Base-by-base conservation (phyloP, 1,140 invertebrate genomes). In the Augochlora pura region DNA sequence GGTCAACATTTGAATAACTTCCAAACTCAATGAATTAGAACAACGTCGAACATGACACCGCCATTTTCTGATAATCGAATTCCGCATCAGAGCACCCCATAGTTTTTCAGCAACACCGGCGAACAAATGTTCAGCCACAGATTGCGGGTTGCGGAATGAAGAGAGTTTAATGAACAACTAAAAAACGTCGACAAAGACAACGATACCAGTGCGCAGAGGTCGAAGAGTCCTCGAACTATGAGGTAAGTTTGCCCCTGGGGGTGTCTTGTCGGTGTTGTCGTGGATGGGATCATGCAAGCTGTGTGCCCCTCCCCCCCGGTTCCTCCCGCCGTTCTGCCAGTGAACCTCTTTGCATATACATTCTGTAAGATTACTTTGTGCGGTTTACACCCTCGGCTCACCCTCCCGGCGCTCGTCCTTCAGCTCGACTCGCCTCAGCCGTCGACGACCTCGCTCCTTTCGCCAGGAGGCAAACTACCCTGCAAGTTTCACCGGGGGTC, bases 351-450 rank as follows among this genome's bases (percentile, higher is more conserved):
- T 92, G 92, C 92, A 93, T 93, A 93, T 93, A 93, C 92, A 93
- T 93, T 92, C 92, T 93, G 92, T 93, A 93, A 93, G 91, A 93
- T 93, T 93, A 93, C 92, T 93, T 93, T 93, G 88, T 88, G 92
- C 90, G 92, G 92, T 93, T 92, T 92, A 92, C 92, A 92, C 92
- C 91, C 92, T 82, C 85, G 72, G 62, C 38, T 77, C 84, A 80
- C 74, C 70, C 74, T 77, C 77, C 60, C 62, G 59, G 65, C 46
- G 72, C 77, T 82, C 77, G 69, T 77, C 80, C 66, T 73, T 73
- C 78, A 69, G 75, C 81, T 59, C 86, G 86, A 81, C 79, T 78
- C 86, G 77, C 86, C 66, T 79, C 71, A 80, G 67, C 80, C 71
- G 77, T 73, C 87, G 83, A 76, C 82, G 80, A 80, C 42, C 68